Percentiles rank a stretch among this genome's conserved stretches.
These are phyloP conservation scores for Porphyrio hochstetteri DNA, from an alignment of 2,113 vertebrate genomes.

Conservation along the genomic window DNA sequence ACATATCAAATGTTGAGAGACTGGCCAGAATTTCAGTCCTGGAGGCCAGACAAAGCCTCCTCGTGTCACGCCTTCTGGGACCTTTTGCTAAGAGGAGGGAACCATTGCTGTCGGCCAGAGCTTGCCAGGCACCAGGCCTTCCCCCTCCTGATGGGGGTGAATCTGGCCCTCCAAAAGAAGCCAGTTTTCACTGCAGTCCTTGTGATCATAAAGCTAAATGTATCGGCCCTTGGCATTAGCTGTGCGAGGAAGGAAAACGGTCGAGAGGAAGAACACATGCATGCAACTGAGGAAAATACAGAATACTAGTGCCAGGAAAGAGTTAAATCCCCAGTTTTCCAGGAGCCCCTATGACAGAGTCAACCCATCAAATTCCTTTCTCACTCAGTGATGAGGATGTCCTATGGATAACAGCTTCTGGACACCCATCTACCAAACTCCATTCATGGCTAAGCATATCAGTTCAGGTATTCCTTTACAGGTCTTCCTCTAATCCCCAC, in stretches of 20 bases:
- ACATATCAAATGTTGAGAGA: background rate
- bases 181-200: background rate
- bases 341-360: background rate
- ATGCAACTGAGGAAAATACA: background rate
- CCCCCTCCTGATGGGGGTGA: background rate
- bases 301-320: background rate
- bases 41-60: conserved; percentile 19
- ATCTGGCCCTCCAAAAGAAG: background rate
- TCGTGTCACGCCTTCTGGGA: background rate
- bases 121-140: background rate
- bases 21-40: conserved; percentile 5
- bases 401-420: background rate
- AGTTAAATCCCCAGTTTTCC: background rate
- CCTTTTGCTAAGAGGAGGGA: background rate
- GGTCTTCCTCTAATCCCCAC: background rate
- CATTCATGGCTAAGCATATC: background rate
- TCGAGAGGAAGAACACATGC: background rate
- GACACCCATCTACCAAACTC: background rate
- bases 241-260: background rate
- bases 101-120: rapidly evolving
- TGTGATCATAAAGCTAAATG: background rate
- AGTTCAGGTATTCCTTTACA: background rate
- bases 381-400: background rate
- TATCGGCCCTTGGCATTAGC: background rate
- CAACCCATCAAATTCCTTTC: background rate